Base-by-base conservation (phyloP, 2,888 invertebrate genomes). In the Volucella zonaria region DNA sequence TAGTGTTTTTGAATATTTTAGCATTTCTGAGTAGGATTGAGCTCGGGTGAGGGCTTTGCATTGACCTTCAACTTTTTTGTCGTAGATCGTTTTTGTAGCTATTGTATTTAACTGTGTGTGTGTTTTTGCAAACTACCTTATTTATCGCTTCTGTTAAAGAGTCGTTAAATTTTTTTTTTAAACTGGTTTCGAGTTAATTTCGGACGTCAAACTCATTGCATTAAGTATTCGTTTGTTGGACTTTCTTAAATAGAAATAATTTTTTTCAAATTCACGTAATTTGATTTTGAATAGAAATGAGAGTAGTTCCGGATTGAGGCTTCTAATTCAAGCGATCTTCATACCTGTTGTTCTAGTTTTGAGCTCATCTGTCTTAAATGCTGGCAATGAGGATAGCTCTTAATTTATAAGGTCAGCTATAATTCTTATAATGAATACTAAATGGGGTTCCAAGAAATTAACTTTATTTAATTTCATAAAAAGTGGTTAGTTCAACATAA, bases 21-120 rank as follows among this genome's bases (percentile, higher is more conserved):
- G 58, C 73, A 70, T 74, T 52, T 64, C 47, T 68, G 68, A 51
- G 74, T 74, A 15, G 73, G 77, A 14, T 56, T 67, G 3, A 15
- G 43, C 11, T 62, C 40, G 45, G 54, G 58, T 14, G 40, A 66
- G 61, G 71, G 31, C 49, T 82, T 49, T 64, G 64, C 47, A 58
- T 80, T 79, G 82, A 82, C 82, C 82, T 82, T 82, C 82, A 79
- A 67, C 51, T 51, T 42, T 45, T 38, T 76, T 58, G 1, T 42
- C 31, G 38, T 15, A 40, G 59, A 54, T 42, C 47, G 47, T 56
- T 31, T 31, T 31, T 31, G 31, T 6, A 0, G 6, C 31, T 31
- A 0, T n/a, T n/a, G n/a, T n/a, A n/a, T 31, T 6, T 1, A 31
- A 31, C 6, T 31, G 31, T 31, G 31, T 31, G 31, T 31, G 31